phyloP scores from a whole-genome alignment of 1,140 invertebrate species.

The Aphelenchoides besseyi region DNA sequence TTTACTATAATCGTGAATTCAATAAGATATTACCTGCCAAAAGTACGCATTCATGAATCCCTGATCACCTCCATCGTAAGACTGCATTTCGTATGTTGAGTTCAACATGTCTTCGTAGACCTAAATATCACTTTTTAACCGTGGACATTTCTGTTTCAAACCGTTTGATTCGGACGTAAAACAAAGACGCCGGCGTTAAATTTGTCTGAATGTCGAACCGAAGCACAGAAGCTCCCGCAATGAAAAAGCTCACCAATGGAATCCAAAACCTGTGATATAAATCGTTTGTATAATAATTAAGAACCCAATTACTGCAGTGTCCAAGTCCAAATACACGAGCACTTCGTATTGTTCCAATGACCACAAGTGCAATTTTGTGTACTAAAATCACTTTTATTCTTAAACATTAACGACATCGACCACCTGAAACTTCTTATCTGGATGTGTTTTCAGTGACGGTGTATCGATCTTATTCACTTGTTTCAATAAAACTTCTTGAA shows the following conservation, averaged over 20 bases:
- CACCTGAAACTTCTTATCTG: conserved; percentile 44
- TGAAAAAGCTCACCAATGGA: conserved; percentile 42
- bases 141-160: conserved; percentile 17
- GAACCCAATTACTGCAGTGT: conserved; percentile 30
- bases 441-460: conserved; percentile 39
- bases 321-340: conserved; percentile 45
- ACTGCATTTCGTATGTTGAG: conserved; percentile 22
- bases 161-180: conserved; percentile 41
- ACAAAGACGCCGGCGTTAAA: conserved; percentile 52
- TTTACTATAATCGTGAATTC: neutral
- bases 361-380: conserved; percentile 54
- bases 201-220: conserved; percentile 51
- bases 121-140: conserved; percentile 24
- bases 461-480: conserved; percentile 43
- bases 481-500: conserved; percentile 22
- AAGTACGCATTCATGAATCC: conserved; percentile 52
- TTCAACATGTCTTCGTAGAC: conserved; percentile 41
- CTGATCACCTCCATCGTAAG: conserved; percentile 53
- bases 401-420: neutral
- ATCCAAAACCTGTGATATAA: conserved; percentile 10
- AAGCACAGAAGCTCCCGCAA: conserved; percentile 48
- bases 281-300: too few relatives aligned
- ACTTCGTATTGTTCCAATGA: conserved; percentile 41
- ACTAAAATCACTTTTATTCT: conserved; percentile 34
- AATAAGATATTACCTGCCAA: conserved; percentile 13